These are phyloP conservation scores for Antheraea pernyi DNA, from an alignment of 1,140 invertebrate species.

Conservation along the genomic window DNA sequence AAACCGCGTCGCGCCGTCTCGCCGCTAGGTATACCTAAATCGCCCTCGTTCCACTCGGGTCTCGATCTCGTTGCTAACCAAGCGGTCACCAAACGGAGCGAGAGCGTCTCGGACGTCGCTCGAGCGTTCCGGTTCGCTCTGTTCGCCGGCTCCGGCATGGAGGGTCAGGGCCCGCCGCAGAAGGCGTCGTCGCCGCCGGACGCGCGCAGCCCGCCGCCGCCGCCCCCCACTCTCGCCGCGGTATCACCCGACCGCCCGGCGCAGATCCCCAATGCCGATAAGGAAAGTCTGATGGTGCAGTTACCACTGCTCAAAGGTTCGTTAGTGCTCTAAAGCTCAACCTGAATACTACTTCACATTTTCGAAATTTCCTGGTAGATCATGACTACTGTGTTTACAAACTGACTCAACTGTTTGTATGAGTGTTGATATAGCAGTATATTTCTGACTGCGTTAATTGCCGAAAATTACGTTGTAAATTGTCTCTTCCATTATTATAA, in stretches of 20 bases:
- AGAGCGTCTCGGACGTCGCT: slow-evolving; percentile 73
- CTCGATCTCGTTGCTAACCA: slow-evolving; percentile 86
- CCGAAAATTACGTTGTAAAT: neutral
- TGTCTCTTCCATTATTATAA: neutral
- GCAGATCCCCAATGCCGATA: slow-evolving; percentile 51
- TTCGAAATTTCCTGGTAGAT: neutral
- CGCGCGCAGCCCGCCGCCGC: slow-evolving; percentile 60
- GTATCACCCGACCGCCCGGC: slow-evolving; percentile 52
- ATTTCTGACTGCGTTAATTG: neutral
- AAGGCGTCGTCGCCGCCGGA: slow-evolving; percentile 64
- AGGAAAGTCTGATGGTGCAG: slow-evolving; percentile 71
- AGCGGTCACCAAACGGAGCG: slow-evolving; percentile 67
- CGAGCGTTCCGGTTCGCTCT: slow-evolving; percentile 73
- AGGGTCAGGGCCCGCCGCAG: slow-evolving; percentile 57
- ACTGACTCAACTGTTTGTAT: slow-evolving; percentile 16
- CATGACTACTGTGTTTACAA: slow-evolving; percentile 40
- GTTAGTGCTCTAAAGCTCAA: slow-evolving; percentile 23
- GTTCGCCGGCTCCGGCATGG: slow-evolving; percentile 58
- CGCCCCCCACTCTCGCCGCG: slow-evolving; percentile 47
- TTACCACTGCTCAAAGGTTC: slow-evolving; percentile 75
- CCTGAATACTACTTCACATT: neutral
- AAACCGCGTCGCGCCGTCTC: slow-evolving; percentile 78
- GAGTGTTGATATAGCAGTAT: neutral
- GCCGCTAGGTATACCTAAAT: slow-evolving; percentile 87
- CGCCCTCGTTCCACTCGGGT: slow-evolving; percentile 90